These are phyloP conservation scores for Cariama cristata DNA, from an alignment of 2,113 vertebrate genomes.

Conservation along the genomic window DNA sequence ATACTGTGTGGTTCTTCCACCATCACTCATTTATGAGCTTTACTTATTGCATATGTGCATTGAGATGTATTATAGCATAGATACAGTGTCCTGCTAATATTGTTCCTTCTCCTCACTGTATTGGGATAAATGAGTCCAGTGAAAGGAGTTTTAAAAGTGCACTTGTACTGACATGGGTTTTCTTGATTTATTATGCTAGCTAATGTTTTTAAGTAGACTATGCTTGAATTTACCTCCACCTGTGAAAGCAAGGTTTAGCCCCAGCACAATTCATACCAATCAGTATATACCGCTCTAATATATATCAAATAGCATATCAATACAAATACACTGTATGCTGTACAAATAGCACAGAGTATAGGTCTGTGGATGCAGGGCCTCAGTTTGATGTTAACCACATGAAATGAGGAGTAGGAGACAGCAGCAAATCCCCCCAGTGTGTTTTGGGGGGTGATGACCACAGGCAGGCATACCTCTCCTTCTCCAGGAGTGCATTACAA, in stretches of 20 bases:
- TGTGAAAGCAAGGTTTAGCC: not conserved
- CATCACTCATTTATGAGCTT: not conserved
- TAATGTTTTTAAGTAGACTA: not conserved
- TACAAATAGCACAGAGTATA: not conserved
- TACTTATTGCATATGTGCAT: not conserved
- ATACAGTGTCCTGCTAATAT: not conserved
- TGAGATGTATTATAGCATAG: not conserved
- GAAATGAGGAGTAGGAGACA: not conserved
- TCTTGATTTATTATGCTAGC: not conserved
- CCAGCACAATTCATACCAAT: not conserved
- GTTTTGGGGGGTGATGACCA: not conserved
- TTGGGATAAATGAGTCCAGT: not conserved
- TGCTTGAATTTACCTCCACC: not conserved
- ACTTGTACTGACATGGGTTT: not conserved
- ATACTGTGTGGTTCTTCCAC: not conserved
- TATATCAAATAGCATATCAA: not conserved
- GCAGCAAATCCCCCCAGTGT: not conserved
- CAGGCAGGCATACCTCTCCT: not conserved
- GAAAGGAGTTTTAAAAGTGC: not conserved
- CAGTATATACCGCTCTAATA: accelerated
- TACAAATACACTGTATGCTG: not conserved
- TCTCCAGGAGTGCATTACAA: not conserved
- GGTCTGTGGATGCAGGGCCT: not conserved
- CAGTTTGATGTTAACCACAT: not conserved
- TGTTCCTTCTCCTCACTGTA: not conserved